Percentiles rank a stretch among this genome's conserved stretches.
Evolutionary conservation across 2,113 vertebrate genomes (phyloP).

Genomic region (Triplophysa tibetana): DNA sequence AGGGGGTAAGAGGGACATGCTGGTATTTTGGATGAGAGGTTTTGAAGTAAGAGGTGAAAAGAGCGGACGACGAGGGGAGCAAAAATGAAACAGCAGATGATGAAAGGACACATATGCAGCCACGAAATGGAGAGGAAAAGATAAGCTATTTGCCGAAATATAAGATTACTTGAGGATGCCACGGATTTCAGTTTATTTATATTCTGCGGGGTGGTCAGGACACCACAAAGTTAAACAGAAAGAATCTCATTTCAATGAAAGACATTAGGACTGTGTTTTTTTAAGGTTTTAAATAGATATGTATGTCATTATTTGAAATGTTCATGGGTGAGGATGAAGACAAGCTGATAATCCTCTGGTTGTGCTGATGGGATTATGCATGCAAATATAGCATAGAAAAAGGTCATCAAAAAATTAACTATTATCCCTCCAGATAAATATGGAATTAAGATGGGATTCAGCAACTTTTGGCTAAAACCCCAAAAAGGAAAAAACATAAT

Average conservation of each 20-base stretch:
- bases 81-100: constrained; percentile 38
- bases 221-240: constrained; percentile 17
- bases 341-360: too few species aligned
- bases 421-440: too few species aligned
- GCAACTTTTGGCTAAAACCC: too few species aligned
- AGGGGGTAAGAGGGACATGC: constrained; percentile 23
- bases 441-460: too few species aligned
- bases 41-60: constrained; percentile 34
- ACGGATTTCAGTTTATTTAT: constrained; percentile 25
- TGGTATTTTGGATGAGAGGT: constrained; percentile 39
- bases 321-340: too few species aligned
- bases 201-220: constrained; percentile 37
- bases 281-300: too few species aligned
- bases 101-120: constrained; percentile 43
- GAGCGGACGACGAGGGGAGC: constrained; percentile 8
- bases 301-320: too few species aligned
- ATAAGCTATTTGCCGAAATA: constrained; percentile 2
- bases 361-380: too few species aligned
- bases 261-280: too few species aligned
- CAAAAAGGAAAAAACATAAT: too few species aligned
- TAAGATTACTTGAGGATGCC: neutral
- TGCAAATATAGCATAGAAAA: too few species aligned
- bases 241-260: neutral
- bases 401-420: too few species aligned
- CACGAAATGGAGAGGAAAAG: constrained; percentile 31